Percentiles rank a stretch among this genome's conserved stretches.
Conservation (phyloP, 2,888 invertebrate genomes). For the Drosophila paracracens region DNA sequence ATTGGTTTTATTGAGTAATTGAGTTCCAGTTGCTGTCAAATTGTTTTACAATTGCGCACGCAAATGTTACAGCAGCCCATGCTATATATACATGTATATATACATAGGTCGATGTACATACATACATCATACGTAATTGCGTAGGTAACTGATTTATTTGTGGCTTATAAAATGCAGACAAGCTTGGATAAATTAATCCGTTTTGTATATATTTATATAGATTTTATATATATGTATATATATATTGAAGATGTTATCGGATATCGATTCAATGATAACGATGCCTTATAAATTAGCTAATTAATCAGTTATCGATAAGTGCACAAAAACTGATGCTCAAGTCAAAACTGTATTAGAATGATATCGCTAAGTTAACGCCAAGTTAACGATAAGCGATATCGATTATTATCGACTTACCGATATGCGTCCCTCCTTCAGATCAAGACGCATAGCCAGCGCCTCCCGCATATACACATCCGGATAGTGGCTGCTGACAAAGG, state of each 20-base stretch:
- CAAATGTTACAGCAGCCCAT: constrained; percentile 31
- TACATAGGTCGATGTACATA: background rate
- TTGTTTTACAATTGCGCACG: constrained; percentile 78
- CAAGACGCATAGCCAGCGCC: constrained; percentile 96
- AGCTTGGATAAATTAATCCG: background rate
- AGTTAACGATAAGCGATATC: constrained; percentile 1
- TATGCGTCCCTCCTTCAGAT: constrained; percentile 98
- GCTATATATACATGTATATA: background rate
- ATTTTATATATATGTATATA: background rate
- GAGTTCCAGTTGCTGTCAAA: constrained; percentile 75
- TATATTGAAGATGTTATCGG: background rate
- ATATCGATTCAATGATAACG: background rate
- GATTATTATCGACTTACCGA: constrained; percentile 90
- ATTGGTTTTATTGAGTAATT: constrained; percentile 82
- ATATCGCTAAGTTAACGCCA: background rate
- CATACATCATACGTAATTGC: background rate
- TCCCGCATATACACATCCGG: constrained; percentile 99
- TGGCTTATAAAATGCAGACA: background rate
- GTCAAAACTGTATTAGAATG: background rate
- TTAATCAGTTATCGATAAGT: background rate
- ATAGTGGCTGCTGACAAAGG: constrained; percentile 94
- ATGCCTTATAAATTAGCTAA: background rate
- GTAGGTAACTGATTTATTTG: background rate
- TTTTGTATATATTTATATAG: background rate
- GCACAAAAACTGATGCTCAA: background rate